Base-by-base conservation (phyloP, 2,797 vertebrate genomes). In the Danio choprae region DNA sequence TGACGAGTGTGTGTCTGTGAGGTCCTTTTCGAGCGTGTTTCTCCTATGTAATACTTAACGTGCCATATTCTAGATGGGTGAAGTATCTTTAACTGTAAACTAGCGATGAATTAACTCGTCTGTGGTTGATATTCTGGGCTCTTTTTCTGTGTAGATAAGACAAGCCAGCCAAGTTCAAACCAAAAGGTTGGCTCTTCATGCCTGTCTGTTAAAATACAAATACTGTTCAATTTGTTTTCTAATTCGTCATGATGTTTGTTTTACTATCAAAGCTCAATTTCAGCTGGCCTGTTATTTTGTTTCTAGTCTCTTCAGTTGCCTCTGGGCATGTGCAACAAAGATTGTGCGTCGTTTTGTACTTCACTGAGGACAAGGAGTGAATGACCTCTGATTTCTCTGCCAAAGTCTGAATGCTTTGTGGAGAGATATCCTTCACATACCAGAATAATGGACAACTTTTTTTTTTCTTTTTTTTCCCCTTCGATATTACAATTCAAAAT, bases 41-140 rank as follows among this genome's bases (percentile, higher is more conserved):
- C 77, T 87, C 88, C 79, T 87, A 84, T 87, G 74, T 88, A 87
- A 87, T 87, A 86, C 79, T 82, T 86, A 90, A 91, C 67, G 91
- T 93, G 91, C 92, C 93, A 94, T 93, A 91, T 81, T 85, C 79
- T 86, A 88, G 78, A 85, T 82, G 88, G 86, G 86, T 87, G 83
- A 90, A 86, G 85, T 81, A 80, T 86, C 86, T 90, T 83, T 73
- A 76, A 77, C 80, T 88, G 86, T 88, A 89, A 88, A 88, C 83
- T 87, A 89, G 89, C 85, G 87, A 91, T 90, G 90, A 91, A 87
- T 89, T 90, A 86, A 88, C 73, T 67, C 41, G 67, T 85, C 68
- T 80, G 83, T 89, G 84, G 77, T 83, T 80, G 83, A 83, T 77
- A 74, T 88, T 62, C 64, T 84, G 46, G 83, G 62, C 64, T 67